Percentiles rank a stretch among this genome's conserved stretches.
Conservation (phyloP, 2,888 invertebrate species). For the Eristalis intricaria region DNA sequence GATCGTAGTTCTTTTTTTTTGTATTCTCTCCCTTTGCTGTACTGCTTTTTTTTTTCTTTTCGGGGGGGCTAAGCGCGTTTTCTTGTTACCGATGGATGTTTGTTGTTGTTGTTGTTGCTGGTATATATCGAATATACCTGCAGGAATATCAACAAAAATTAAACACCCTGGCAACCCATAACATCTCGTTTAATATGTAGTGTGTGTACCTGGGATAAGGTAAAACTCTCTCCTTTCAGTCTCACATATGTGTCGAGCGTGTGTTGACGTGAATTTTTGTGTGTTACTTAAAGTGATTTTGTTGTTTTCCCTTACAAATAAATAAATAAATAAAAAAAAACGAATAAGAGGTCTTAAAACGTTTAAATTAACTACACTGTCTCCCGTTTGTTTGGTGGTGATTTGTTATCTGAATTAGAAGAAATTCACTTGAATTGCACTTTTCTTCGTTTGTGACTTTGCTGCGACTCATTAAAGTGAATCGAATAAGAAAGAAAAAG, state of each 20-base stretch:
- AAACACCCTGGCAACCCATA: constrained; percentile 68
- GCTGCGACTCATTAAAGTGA: not conserved
- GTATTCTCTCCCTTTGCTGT: constrained; percentile 5
- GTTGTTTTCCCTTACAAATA: not conserved
- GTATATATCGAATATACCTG: constrained; percentile 40
- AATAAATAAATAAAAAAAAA: constrained; percentile 10
- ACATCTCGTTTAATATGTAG: constrained; percentile 63
- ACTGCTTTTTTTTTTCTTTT: not conserved
- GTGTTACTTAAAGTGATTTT: constrained; percentile 30
- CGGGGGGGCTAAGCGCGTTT: not conserved
- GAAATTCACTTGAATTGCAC: constrained; percentile 13
- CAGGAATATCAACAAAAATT: constrained; percentile 45
- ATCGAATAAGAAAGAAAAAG: not conserved
- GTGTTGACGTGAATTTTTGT: constrained; percentile 72
- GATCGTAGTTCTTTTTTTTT: constrained; percentile 42
- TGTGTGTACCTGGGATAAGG: constrained; percentile 66
- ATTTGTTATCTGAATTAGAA: constrained; percentile 12
- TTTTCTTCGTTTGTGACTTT: not conserved
- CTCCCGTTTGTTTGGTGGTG: constrained; percentile 6
- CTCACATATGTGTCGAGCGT: constrained; percentile 72
- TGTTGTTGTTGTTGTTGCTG: not conserved
- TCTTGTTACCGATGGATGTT: not conserved
- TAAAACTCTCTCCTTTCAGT: constrained; percentile 73
- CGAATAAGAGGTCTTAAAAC: not conserved
- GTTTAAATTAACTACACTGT: not conserved